phyloP scores from a whole-genome alignment of 1,140 invertebrate species.

The Argopecten irradians region DNA sequence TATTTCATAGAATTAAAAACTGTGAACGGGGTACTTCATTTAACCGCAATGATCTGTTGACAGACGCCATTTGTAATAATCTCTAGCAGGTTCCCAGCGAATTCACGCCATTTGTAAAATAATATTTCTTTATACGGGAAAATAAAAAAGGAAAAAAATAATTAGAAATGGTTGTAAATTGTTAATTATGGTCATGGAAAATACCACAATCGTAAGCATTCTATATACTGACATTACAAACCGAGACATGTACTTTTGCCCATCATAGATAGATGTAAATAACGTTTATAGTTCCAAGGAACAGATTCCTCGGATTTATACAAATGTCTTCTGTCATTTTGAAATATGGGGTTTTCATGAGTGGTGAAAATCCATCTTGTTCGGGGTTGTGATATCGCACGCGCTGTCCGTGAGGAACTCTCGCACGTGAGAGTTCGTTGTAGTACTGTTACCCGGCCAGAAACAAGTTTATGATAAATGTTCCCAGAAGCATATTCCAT shows the following conservation, averaged over 20 bases:
- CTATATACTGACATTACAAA: neutral
- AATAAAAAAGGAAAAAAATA: neutral
- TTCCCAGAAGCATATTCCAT: neutral
- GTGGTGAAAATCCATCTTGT: neutral
- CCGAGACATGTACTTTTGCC: neutral
- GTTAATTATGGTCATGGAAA: neutral
- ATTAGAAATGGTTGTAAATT: neutral
- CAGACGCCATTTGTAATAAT: neutral
- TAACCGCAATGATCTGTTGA: neutral
- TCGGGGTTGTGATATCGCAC: neutral
- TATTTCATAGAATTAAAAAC: constrained; percentile 19
- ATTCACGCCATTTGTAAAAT: neutral
- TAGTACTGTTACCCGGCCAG: neutral
- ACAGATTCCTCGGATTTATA: neutral
- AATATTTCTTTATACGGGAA: neutral
- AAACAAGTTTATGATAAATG: constrained; percentile 1
- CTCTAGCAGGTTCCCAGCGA: neutral
- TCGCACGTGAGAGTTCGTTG: neutral
- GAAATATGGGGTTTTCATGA: neutral
- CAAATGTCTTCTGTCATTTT: neutral
- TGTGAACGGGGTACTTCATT: constrained; percentile 5
- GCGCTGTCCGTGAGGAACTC: neutral
- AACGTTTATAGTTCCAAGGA: neutral
- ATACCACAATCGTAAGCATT: neutral
- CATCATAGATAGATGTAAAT: neutral